These are phyloP conservation scores for Erebia aethiops DNA, from an alignment of 2,888 invertebrate genomes.

Conservation along the genomic window DNA sequence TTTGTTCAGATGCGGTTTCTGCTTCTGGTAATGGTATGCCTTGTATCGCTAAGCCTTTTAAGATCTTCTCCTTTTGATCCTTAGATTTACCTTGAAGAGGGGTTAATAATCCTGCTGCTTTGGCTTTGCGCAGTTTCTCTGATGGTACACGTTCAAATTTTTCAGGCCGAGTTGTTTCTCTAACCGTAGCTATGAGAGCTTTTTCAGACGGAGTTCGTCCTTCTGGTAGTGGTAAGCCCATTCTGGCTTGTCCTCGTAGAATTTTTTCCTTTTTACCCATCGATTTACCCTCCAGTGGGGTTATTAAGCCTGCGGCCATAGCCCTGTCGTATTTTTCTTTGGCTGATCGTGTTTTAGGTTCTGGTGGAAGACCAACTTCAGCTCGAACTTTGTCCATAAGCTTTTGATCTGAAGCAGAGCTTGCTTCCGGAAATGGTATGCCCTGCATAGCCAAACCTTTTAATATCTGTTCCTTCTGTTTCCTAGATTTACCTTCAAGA, in stretches of 20 bases:
- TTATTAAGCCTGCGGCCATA: slow-evolving; percentile 46
- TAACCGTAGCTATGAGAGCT: slow-evolving; percentile 44
- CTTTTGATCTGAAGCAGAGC: slow-evolving; percentile 44
- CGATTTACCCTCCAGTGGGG: slow-evolving; percentile 52
- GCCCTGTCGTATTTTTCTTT: slow-evolving; percentile 48
- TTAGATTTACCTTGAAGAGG: slow-evolving; percentile 45
- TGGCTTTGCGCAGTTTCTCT: slow-evolving; percentile 41
- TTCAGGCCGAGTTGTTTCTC: slow-evolving; percentile 26
- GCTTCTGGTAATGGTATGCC: slow-evolving; percentile 49
- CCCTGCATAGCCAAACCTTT: slow-evolving; percentile 41
- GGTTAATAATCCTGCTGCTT: slow-evolving; percentile 42
- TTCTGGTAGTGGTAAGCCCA: slow-evolving; percentile 48
- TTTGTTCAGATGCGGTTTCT: slow-evolving; percentile 43
- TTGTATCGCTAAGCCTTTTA: slow-evolving; percentile 41
- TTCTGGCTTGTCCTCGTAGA: slow-evolving; percentile 29
- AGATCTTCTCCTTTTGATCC: slow-evolving; percentile 46
- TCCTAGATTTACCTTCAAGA: slow-evolving; percentile 45
- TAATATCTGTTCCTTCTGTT: slow-evolving; percentile 47
- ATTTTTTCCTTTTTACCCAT: slow-evolving; percentile 43
- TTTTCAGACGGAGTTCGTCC: slow-evolving; percentile 51
- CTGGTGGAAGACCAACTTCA: slow-evolving; percentile 46
- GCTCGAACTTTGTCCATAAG: slow-evolving; percentile 41
- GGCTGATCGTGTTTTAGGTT: slow-evolving; percentile 44
- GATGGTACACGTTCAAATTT: slow-evolving; percentile 20
- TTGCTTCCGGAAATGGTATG: slow-evolving; percentile 43